Conservation (phyloP, 2,113 vertebrate species). For the Poeciliopsis retropinna region DNA sequence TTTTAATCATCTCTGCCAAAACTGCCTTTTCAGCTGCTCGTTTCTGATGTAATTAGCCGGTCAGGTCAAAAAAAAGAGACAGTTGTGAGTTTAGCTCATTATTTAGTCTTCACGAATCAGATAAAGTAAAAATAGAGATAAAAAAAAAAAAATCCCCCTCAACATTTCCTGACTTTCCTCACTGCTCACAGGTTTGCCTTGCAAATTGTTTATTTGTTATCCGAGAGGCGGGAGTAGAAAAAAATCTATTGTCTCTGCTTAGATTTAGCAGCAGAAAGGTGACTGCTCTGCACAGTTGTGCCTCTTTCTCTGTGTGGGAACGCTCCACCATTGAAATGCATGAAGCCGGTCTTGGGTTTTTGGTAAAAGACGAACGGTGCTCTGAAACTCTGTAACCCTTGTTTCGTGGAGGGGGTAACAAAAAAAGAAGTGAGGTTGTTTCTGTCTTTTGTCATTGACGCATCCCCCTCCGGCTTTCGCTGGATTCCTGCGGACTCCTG, state of each 20-base stretch:
- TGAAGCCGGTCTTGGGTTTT: slow-evolving; percentile 66
- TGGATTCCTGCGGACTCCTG: slow-evolving; percentile 71
- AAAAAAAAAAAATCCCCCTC: neutral
- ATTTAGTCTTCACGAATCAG: slow-evolving; percentile 3
- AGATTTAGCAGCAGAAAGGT: slow-evolving; percentile 73
- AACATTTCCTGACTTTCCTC: slow-evolving; percentile 11
- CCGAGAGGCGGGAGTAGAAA: slow-evolving; percentile 50
- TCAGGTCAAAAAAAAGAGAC: slow-evolving; percentile 21
- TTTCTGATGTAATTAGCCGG: slow-evolving; percentile 30
- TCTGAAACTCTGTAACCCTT: slow-evolving; percentile 68
- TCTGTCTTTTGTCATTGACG: slow-evolving; percentile 77
- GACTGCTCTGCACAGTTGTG: slow-evolving; percentile 55
- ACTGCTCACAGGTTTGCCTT: slow-evolving; percentile 30
- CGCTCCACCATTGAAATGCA: slow-evolving; percentile 76
- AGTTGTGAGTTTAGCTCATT: slow-evolving; percentile 13
- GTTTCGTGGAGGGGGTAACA: slow-evolving; percentile 60
- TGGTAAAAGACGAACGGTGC: slow-evolving; percentile 62
- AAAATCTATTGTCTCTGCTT: slow-evolving; percentile 68
- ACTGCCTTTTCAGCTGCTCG: slow-evolving; percentile 24
- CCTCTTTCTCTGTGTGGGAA: slow-evolving; percentile 68
- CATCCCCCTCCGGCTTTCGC: slow-evolving; percentile 63
- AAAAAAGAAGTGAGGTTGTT: slow-evolving; percentile 75
- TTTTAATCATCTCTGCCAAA: slow-evolving; percentile 46
- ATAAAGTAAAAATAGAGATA: no score
- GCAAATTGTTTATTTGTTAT: slow-evolving; percentile 73